Evolutionary conservation across 2,797 vertebrate species (phyloP).

Genomic region (Channa striata): DNA sequence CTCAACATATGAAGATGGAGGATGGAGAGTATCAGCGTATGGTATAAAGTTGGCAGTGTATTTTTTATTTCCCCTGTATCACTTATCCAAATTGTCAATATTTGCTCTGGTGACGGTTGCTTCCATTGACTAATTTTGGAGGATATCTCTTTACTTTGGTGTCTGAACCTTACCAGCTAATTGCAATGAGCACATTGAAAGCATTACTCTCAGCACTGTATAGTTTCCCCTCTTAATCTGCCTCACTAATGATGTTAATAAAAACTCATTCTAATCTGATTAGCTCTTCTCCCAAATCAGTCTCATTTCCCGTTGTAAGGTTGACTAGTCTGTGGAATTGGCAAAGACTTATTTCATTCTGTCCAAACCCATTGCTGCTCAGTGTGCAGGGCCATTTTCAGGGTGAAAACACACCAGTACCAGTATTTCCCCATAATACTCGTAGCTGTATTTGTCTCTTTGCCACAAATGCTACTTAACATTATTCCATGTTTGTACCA

Average conservation of each 20-base stretch:
- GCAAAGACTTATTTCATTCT: slow-evolving; percentile 16
- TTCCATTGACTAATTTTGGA: slow-evolving; percentile 65
- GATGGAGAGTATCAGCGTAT: slow-evolving; percentile 50
- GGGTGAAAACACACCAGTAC: too few relatives aligned
- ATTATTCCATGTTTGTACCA: slow-evolving; percentile 2
- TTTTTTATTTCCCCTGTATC: slow-evolving; percentile 59
- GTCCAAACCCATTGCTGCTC: slow-evolving; percentile 31
- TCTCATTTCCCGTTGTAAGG: slow-evolving; percentile 56
- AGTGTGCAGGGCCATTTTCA: slow-evolving; percentile 23
- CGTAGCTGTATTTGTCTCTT: not conserved
- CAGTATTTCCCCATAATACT: slow-evolving; percentile 7
- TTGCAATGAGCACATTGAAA: slow-evolving; percentile 45
- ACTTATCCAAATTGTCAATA: slow-evolving; percentile 70
- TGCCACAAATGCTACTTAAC: not conserved
- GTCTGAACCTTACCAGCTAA: slow-evolving; percentile 43
- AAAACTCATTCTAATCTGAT: slow-evolving; percentile 67
- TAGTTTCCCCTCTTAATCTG: slow-evolving; percentile 50
- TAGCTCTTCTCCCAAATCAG: slow-evolving; percentile 56
- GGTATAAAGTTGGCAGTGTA: slow-evolving; percentile 62
- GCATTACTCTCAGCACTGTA: slow-evolving; percentile 52
- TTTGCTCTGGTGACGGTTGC: slow-evolving; percentile 63
- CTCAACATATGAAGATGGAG: slow-evolving; percentile 55
- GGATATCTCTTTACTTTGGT: slow-evolving; percentile 58
- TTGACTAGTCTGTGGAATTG: slow-evolving; percentile 48
- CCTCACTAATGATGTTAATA: slow-evolving; percentile 62